Evolutionary conservation across 2,797 vertebrate species (phyloP), one percentile per base, ranked within the genome.

Genomic region (Bucorvus abyssinicus): DNA sequence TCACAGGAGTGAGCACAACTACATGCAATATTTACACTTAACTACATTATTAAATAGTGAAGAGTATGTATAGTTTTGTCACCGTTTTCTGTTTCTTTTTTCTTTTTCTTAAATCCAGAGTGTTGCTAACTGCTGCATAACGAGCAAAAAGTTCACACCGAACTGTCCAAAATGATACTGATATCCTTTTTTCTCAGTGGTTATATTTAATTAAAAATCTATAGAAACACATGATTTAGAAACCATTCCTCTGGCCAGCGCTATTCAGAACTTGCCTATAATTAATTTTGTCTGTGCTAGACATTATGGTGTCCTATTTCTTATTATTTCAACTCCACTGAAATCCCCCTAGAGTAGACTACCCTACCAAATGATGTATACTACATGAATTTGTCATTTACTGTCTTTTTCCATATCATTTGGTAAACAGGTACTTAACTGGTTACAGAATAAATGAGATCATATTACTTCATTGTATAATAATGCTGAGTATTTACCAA

Each of bases 401-500:
- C 38, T 22, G 17, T n/a, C 40, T 67, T 89, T 60, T 78, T 60
- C 55, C 42, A 12, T 19, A 56, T 27, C 2, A 50, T 71, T 77
- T 80, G 24, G n/a, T 80, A 69, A 91, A 61, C 38, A 95, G 80
- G 57, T 93, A 71, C 40, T 65, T 50, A 87, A 79, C 0, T 3
- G 20, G 59, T 49, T 69, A 61, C 29, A 86, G 87, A 86, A 96
- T 53, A 93, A 87, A 71, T 10, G 34, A 78, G 65, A 68, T 74
- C 8, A 67, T 23, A 75, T 68, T 69, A 94, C 64, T 86, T 94
- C 42, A 90, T 7, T 36, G 53, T 49, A 67, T 42, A 76, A 87
- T 86, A 91, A 89, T 11, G 15, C 13, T 7, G 49, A 93, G 22
- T 94, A 95, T 98, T 98, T 97, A 99, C 99, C 99, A 99, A 97